Evolutionary conservation across 2,888 invertebrate species (phyloP).

Genomic region (Caradrina clavipalpis): DNA sequence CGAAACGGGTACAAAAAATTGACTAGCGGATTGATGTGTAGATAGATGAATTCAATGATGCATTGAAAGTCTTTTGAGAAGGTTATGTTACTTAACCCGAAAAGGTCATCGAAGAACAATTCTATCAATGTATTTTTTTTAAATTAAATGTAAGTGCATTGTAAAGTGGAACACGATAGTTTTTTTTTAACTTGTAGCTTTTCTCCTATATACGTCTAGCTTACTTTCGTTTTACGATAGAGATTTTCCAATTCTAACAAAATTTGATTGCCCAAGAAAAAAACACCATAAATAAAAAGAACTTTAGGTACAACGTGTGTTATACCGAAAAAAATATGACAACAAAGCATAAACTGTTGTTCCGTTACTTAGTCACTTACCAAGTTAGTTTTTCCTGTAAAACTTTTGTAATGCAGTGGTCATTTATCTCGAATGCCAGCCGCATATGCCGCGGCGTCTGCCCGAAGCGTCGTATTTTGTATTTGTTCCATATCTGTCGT

Average conservation of each 20-base stretch:
- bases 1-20: constrained; percentile 14
- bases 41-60: too few species aligned
- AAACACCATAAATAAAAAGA: constrained; percentile 10
- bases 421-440: constrained; percentile 80
- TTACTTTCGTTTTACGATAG: background rate
- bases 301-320: background rate
- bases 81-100: too few species aligned
- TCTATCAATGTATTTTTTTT: too few species aligned
- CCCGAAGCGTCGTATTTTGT: constrained; percentile 57
- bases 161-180: too few species aligned
- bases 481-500: constrained; percentile 56
- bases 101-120: background rate
- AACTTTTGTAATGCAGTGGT: constrained; percentile 78
- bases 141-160: too few species aligned
- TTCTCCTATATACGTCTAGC: background rate
- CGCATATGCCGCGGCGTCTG: constrained; percentile 70
- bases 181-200: too few species aligned
- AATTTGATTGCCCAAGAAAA: background rate
- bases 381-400: constrained; percentile 73
- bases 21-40: constrained; percentile 17
- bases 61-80: too few species aligned
- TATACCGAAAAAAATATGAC: constrained; percentile 7
- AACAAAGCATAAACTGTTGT: constrained; percentile 47
- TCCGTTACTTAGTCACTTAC: constrained; percentile 60
- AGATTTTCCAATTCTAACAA: background rate